Conservation (phyloP, 1,140 invertebrate genomes). For the Plectrocnemia conspersa region DNA sequence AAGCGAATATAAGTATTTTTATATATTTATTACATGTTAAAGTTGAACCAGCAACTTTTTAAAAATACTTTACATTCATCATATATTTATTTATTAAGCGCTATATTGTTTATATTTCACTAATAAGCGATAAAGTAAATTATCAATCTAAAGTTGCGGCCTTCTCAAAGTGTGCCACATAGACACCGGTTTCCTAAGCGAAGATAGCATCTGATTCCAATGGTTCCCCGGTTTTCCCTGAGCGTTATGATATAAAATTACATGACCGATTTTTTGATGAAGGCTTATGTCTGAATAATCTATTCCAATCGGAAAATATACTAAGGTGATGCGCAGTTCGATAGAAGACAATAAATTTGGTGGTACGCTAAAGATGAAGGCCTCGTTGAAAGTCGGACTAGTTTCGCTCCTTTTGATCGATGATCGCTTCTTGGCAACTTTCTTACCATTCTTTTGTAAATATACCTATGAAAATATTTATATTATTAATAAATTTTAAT, state of each 20-base stretch:
- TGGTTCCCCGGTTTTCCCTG: constrained; percentile 68
- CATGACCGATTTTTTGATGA: constrained; percentile 62
- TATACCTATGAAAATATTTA: constrained; percentile 57
- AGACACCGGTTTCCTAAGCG: constrained; percentile 72
- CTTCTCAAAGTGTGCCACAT: constrained; percentile 78
- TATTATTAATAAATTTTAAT: constrained; percentile 9
- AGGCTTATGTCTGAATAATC: constrained; percentile 42
- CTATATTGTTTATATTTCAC: not conserved
- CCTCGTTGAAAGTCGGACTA: constrained; percentile 73
- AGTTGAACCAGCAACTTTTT: constrained; percentile 18
- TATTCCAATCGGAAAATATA: constrained; percentile 30
- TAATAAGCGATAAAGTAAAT: not conserved
- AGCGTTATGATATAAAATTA: constrained; percentile 64
- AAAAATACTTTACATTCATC: not conserved
- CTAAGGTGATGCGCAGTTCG: constrained; percentile 61
- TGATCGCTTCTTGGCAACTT: constrained; percentile 72
- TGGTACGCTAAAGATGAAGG: constrained; percentile 73
- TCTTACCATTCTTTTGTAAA: constrained; percentile 69
- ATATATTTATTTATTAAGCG: constrained; percentile 5
- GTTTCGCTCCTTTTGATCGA: constrained; percentile 64
- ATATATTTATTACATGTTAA: not conserved
- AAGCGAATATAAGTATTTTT: no score
- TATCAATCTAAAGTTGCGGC: constrained; percentile 19
- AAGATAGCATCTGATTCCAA: constrained; percentile 81
- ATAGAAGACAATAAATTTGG: constrained; percentile 60